Evolutionary conservation across 1,140 invertebrate species (phyloP).

Genomic region (Heliothis subflexa): DNA sequence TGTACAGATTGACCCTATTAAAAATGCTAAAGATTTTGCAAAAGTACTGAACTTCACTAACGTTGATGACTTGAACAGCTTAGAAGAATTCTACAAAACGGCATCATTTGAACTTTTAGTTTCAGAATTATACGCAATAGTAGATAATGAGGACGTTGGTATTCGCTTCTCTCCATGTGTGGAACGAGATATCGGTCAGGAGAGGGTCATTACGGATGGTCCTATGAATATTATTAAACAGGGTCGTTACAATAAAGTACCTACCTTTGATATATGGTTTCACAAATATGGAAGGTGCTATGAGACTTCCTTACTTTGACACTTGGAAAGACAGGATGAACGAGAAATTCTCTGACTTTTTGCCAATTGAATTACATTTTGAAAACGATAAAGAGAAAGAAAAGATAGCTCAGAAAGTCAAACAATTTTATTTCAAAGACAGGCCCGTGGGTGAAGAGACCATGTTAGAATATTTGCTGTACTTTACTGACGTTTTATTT

Average conservation of each 20-base stretch:
- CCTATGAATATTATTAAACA: conserved; percentile 66
- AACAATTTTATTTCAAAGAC: conserved; percentile 62
- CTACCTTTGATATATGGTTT: conserved; percentile 71
- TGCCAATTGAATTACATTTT: conserved; percentile 68
- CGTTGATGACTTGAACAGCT: background rate
- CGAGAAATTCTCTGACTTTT: conserved; percentile 66
- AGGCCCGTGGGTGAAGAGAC: conserved; percentile 56
- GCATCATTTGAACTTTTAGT: conserved; percentile 58
- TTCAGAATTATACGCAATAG: conserved; percentile 30
- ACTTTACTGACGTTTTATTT: conserved; percentile 65
- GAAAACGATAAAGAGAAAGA: conserved; percentile 54
- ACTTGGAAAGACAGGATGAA: conserved; percentile 69
- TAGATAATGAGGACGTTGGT: conserved; percentile 50
- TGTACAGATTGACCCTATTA: conserved; percentile 11
- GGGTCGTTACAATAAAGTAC: conserved; percentile 64
- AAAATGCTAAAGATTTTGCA: conserved; percentile 23
- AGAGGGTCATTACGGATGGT: conserved; percentile 64
- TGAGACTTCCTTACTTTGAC: conserved; percentile 59
- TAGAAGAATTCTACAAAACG: conserved; percentile 71
- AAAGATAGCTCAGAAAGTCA: conserved; percentile 54
- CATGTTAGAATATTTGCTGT: conserved; percentile 65
- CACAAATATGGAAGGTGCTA: conserved; percentile 66
- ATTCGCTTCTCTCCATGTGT: conserved; percentile 70
- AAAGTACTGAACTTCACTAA: background rate
- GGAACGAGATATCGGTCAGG: conserved; percentile 64